These are phyloP conservation scores for Cataglyphis altisquamis DNA, from an alignment of 2,888 invertebrate species.

Conservation along the genomic window DNA sequence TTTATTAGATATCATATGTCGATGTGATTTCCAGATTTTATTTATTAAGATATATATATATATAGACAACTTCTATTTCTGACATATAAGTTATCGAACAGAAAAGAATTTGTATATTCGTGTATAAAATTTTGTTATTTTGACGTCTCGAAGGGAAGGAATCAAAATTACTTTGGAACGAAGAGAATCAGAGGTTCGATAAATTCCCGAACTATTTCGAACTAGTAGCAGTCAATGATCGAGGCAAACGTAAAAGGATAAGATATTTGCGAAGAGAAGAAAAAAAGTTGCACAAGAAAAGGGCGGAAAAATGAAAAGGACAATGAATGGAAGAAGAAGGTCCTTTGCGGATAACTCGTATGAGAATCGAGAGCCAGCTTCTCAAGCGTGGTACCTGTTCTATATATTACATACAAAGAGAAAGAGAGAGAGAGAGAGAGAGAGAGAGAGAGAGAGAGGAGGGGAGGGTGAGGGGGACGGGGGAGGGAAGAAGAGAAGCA, in stretches of 20 bases:
- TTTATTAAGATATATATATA: neutral
- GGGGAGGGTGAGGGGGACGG: neutral
- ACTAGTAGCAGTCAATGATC: neutral
- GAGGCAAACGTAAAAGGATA: neutral
- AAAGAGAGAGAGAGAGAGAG: conserved; percentile 23
- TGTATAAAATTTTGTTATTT: neutral
- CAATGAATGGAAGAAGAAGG: neutral
- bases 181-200: neutral
- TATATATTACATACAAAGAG: neutral
- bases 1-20: conserved; percentile 70
- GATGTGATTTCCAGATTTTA: neutral
- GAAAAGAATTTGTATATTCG: neutral
- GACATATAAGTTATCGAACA: neutral
- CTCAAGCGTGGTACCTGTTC: neutral
- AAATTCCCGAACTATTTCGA: neutral
- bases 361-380: neutral
- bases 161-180: neutral
- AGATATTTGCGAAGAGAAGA: conserved; percentile 26
- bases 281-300: neutral
- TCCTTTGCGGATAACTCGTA: neutral
- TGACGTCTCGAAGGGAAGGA: neutral
- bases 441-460: conserved; percentile 20
- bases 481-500: neutral
- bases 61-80: too few species aligned
- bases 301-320: neutral